Conservation (phyloP, 2,113 vertebrate species). For the Vireo altiloquus region DNA sequence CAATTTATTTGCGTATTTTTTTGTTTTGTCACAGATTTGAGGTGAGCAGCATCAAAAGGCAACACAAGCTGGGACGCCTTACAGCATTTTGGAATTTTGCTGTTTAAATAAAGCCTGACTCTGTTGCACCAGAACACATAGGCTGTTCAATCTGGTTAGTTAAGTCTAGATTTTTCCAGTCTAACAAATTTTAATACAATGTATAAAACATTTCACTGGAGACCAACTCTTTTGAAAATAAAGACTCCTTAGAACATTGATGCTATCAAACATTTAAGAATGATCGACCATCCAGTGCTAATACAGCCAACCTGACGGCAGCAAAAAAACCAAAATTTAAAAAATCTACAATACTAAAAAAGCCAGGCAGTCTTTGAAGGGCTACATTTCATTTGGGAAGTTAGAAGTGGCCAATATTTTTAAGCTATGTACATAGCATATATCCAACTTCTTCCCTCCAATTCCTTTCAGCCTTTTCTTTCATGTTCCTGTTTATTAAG, state of each 20-base stretch:
- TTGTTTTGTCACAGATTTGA: background rate
- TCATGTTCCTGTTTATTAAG: background rate
- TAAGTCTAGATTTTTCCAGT: background rate
- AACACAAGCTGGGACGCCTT: background rate
- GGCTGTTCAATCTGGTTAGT: background rate
- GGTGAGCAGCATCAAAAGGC: background rate
- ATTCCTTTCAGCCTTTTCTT: background rate
- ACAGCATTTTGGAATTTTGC: background rate
- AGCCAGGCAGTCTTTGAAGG: background rate
- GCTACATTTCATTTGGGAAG: background rate
- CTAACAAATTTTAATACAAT: background rate
- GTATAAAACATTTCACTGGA: background rate
- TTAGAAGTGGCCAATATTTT: background rate
- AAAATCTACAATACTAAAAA: background rate
- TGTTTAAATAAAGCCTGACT: background rate
- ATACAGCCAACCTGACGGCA: background rate
- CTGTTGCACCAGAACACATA: background rate
- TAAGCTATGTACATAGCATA: background rate
- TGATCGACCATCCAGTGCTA: background rate
- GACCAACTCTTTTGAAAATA: background rate
- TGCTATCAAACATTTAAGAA: background rate
- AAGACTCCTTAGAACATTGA: background rate
- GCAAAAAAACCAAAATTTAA: background rate
- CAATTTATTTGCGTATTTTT: background rate
- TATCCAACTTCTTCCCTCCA: background rate